Evolutionary conservation across 2,797 vertebrate species (phyloP).

Genomic region (Anguilla megastoma): DNA sequence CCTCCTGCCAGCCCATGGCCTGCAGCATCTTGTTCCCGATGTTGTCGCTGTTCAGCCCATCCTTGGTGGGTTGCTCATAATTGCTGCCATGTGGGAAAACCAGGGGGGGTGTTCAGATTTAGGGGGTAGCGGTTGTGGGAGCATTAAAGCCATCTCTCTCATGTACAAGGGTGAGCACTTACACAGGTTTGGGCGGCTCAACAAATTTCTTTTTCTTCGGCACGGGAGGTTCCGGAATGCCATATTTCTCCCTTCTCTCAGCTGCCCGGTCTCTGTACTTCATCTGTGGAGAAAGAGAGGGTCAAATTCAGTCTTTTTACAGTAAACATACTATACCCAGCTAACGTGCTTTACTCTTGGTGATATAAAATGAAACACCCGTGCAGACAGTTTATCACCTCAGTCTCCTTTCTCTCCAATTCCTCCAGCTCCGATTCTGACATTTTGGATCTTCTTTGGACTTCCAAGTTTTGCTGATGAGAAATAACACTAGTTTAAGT

Average conservation of each 20-base stretch:
- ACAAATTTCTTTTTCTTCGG: constrained; percentile 95
- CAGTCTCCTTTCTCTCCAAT: constrained; percentile 90
- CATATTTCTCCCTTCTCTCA: constrained; percentile 94
- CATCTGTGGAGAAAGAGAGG: constrained; percentile 70
- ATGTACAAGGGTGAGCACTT: constrained; percentile 51
- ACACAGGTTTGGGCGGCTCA: constrained; percentile 83
- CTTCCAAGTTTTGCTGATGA: constrained; percentile 93
- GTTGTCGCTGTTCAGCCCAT: constrained; percentile 95
- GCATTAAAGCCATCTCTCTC: neutral
- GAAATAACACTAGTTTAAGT: neutral
- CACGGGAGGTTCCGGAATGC: constrained; percentile 93
- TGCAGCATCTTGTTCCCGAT: constrained; percentile 99
- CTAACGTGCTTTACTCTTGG: neutral
- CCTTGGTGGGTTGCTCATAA: constrained; percentile 97
- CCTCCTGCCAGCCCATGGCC: constrained; percentile 99
- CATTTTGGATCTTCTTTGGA: constrained; percentile 85
- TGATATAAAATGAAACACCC: neutral
- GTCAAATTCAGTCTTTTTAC: neutral
- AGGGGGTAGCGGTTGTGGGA: neutral
- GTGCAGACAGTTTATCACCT: constrained; percentile 70
- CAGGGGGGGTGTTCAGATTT: neutral
- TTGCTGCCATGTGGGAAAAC: constrained; percentile 71
- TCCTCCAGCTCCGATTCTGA: constrained; percentile 92
- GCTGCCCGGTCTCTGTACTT: constrained; percentile 97
- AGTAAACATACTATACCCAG: neutral